phyloP scores from a whole-genome alignment of 2,113 vertebrate genomes.

The Cepphus grylle region DNA sequence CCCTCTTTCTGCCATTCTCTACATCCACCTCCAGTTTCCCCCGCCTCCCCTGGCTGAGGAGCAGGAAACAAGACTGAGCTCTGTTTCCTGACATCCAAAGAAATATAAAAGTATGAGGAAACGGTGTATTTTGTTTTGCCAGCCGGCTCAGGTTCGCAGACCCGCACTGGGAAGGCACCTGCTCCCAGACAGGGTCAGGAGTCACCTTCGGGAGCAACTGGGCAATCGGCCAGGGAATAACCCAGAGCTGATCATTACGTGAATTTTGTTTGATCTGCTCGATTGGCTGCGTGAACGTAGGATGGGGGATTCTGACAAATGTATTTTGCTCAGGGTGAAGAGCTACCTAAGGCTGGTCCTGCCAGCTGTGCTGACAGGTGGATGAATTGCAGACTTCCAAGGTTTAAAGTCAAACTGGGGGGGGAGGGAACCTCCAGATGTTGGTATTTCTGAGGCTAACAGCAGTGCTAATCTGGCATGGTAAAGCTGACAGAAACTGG shows the following conservation, averaged over 20 bases:
- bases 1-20: constrained; percentile 21
- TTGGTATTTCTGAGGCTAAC: constrained; percentile 24
- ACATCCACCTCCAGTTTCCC: not conserved
- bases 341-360: not conserved
- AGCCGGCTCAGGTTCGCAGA: not conserved
- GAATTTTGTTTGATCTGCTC: not conserved
- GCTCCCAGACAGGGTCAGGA: not conserved
- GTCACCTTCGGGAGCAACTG: not conserved
- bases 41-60: not conserved
- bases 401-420: not conserved
- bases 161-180: constrained; percentile 1
- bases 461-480: constrained; percentile 28
- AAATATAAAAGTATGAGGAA: not conserved
- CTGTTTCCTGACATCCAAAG: constrained; percentile 41
- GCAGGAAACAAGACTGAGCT: constrained; percentile 34
- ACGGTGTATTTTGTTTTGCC: not conserved
- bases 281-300: not conserved
- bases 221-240: not conserved
- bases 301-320: not conserved
- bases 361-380: not conserved
- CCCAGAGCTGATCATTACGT: not conserved
- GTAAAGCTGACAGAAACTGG: constrained; percentile 37
- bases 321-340: not conserved
- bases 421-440: constrained; percentile 12
- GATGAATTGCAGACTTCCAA: not conserved